Evolutionary conservation across 2,797 vertebrate genomes (phyloP).

Genomic region (Pogonophryne albipinna): DNA sequence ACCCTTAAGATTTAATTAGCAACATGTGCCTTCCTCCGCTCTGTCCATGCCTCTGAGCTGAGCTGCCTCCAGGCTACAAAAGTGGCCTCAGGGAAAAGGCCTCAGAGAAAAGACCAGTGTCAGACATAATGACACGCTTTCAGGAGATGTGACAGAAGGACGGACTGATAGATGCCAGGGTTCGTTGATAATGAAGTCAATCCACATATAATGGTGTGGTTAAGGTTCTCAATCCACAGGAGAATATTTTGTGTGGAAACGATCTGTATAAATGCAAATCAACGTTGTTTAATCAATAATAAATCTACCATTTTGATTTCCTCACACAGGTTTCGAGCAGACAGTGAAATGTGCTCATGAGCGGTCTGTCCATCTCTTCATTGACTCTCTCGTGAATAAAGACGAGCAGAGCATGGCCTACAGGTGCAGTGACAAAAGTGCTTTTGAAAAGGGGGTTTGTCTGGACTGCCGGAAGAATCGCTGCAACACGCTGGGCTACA

Average conservation of each 20-base stretch:
- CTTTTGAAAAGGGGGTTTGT: constrained; percentile 91
- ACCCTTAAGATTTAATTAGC: constrained; percentile 75
- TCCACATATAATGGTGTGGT: constrained; percentile 42
- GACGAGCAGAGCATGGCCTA: constrained; percentile 91
- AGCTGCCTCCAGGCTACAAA: constrained; percentile 73
- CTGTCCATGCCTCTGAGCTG: constrained; percentile 57
- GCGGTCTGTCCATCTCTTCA: constrained; percentile 93
- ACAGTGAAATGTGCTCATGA: constrained; percentile 96
- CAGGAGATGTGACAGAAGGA: constrained; percentile 51
- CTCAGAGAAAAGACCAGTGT: constrained; percentile 31
- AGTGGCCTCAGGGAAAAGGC: constrained; percentile 38
- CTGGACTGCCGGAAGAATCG: constrained; percentile 90
- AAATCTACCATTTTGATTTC: constrained; percentile 6
- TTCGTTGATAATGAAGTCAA: constrained; percentile 50
- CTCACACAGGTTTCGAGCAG: constrained; percentile 82
- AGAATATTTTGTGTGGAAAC: constrained; percentile 1
- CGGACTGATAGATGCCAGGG: constrained; percentile 48
- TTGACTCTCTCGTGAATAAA: constrained; percentile 91
- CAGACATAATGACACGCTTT: constrained; percentile 53
- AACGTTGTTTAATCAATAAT: neutral
- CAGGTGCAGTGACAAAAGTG: constrained; percentile 88
- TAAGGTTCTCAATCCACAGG: constrained; percentile 17
- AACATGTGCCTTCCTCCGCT: constrained; percentile 61
- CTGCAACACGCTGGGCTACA: constrained; percentile 93
- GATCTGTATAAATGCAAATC: neutral